These are phyloP conservation scores for Brenthis hecate DNA, from an alignment of 2,888 invertebrate species.

Conservation along the genomic window DNA sequence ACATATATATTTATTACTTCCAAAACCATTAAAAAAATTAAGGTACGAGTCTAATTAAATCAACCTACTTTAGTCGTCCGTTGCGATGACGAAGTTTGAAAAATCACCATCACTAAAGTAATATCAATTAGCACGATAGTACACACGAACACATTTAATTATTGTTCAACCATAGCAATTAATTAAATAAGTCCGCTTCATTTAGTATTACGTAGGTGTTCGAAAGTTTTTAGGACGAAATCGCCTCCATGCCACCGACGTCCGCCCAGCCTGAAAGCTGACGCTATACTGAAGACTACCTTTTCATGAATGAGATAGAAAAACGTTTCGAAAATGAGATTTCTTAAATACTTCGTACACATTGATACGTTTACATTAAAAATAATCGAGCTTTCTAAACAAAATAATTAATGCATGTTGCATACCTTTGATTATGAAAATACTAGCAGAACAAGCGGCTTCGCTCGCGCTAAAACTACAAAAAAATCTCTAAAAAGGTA, in stretches of 20 bases:
- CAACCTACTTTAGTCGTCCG: conserved; percentile 36
- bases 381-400: background rate
- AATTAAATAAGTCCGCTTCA: conserved; percentile 35
- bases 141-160: conserved; percentile 48
- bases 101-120: conserved; percentile 36
- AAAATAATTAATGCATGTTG: conserved; percentile 13
- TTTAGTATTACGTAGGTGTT: conserved; percentile 39
- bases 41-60: conserved; percentile 9
- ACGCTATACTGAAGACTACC: conserved; percentile 60
- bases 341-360: conserved; percentile 23
- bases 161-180: conserved; percentile 37
- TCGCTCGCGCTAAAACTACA: too few species aligned
- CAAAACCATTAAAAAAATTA: background rate
- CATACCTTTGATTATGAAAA: background rate
- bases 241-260: conserved; percentile 51
- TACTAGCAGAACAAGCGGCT: too few species aligned
- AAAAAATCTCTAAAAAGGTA: too few species aligned
- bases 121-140: conserved; percentile 46
- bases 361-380: conserved; percentile 18
- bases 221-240: conserved; percentile 62
- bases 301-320: conserved; percentile 21
- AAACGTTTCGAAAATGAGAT: background rate
- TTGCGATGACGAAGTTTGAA: conserved; percentile 26
- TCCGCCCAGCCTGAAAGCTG: conserved; percentile 61
- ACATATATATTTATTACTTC: too few species aligned